Evolutionary conservation across 2,888 invertebrate genomes (phyloP), one percentile per base, ranked within the genome.

Genomic region (Rhodophaea formosa): DNA sequence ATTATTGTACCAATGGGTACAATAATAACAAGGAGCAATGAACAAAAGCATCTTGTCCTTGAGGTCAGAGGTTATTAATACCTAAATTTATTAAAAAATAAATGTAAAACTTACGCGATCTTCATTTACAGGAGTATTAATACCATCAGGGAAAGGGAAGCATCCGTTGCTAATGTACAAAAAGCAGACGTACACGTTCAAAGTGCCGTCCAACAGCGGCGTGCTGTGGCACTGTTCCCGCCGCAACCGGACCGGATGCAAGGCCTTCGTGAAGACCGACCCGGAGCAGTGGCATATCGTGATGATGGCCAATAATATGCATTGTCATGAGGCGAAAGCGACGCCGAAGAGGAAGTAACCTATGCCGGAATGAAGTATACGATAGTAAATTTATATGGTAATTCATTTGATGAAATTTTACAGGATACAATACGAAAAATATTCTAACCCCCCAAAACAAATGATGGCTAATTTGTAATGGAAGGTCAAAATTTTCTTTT

Each of bases 141-240:
- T 86, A 47, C 86, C 84, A 7, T 85, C 85, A 3, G 82, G 82
- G 0, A 84, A 82, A 69, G 85, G 86, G 0, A 84, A 83, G 55
- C 80, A 86, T 58, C 87, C 86, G 0, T 67, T 84, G 3, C 67
- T 87, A 2, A 67, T 83, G 59, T 84, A 80, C 70, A 80, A 76
- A 46, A 75, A 79, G 59, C 72, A 72, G 53, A 82, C 86, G 0
- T 86, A 78, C 66, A 80, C 79, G 0, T 84, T 74, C 67, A 86
- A 85, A 62, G 77, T 80, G 1, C 60, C 74, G 1, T 85, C 85
- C 7, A 63, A 65, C 10, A 67, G 63, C 1, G 73, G 77, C 7
- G 72, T 85, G 0, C 72, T 86, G 0, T 86, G 86, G 86, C 86
- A 86, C 58, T 86, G 86, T 57, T 86, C 86, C 0, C 66, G 82